Base-by-base conservation (phyloP, 2,113 vertebrate species). In the Megaleporinus macrocephalus region DNA sequence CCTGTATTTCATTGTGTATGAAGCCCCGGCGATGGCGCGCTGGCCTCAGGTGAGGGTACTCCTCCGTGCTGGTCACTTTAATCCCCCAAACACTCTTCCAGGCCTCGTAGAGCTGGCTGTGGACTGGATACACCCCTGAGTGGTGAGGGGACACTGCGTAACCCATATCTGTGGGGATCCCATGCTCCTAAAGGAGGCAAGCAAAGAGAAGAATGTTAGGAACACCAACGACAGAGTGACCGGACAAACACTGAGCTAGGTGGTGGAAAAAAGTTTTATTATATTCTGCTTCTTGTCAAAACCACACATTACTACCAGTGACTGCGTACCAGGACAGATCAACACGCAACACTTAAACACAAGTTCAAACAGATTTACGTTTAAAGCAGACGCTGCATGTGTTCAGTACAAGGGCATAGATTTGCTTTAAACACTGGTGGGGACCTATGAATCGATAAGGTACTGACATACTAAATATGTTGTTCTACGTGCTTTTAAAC, bases 111-210 rank as follows among this genome's bases (percentile, higher is more conserved):
- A 99, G 96, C 83, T 99, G 97, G 1, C 95, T 96, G 91, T 99
- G 98, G 59, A 99, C 95, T 22, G 98, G 98, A 87, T 99, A 99
- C 80, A 99, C 98, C 0, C 98, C 98, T 10, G 98, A 99, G 90
- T 99, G 98, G 91, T 99, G 97, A 1, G 98, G 98, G 4, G 98
- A 96, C 82, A 99, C 96, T 0, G 98, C 98, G 44, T 99, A 99
- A 53, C 98, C 97, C 94, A 99, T 93, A 87, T 99, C 96, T 86
- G 95, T 98, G 47, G 98, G 98, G 86, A 99, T 98, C 57, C 98
- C 98, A 66, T 99, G 97, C 84, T 99, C 98, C 98, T 99, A 88
- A 61, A 91, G 90, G 16, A 27, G 49, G 61, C 12, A 18, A 71
- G 12, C 1, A 20, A 36, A 62, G 61, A 30, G 14, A 77, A 53